Evolutionary conservation across 2,797 vertebrate species (phyloP).

Genomic region (Chromobotia macracanthus): DNA sequence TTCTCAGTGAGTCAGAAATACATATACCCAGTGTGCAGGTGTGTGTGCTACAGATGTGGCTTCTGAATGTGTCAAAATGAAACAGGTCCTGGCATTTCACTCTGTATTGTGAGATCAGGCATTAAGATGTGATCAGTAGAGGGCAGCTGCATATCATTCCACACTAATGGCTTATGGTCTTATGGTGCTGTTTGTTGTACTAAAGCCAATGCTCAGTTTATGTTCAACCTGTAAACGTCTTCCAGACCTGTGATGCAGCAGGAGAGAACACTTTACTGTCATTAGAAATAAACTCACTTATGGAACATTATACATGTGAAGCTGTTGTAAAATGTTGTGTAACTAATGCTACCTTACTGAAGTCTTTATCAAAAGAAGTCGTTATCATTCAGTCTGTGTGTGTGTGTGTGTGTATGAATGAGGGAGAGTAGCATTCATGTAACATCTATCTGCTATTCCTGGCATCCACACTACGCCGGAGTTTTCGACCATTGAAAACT

Average conservation of each 20-base stretch:
- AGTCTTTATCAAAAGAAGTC: background rate
- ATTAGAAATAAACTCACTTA: conserved; percentile 61
- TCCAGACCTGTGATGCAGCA: too few species aligned
- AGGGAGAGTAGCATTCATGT: conserved; percentile 70
- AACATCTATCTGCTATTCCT: conserved; percentile 76
- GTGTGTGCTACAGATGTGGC: conserved; percentile 26
- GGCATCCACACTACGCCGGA: too few species aligned
- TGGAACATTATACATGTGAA: conserved; percentile 26
- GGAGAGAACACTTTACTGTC: conserved; percentile 61
- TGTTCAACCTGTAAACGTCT: too few species aligned
- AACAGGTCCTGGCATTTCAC: conserved; percentile 66
- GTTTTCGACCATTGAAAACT: too few species aligned
- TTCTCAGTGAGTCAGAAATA: background rate
- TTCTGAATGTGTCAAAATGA: conserved; percentile 42
- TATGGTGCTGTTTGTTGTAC: background rate
- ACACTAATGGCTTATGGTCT: background rate
- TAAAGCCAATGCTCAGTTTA: background rate
- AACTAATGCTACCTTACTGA: conserved; percentile 17
- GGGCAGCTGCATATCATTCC: background rate
- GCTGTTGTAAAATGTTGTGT: conserved; percentile 22
- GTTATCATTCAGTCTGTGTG: conserved; percentile 9
- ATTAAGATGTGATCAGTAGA: background rate
- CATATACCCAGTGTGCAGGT: background rate
- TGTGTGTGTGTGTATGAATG: conserved; percentile 35
- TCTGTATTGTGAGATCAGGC: background rate